Conservation (phyloP, 2,113 vertebrate genomes). For the Enhydra lutris region DNA sequence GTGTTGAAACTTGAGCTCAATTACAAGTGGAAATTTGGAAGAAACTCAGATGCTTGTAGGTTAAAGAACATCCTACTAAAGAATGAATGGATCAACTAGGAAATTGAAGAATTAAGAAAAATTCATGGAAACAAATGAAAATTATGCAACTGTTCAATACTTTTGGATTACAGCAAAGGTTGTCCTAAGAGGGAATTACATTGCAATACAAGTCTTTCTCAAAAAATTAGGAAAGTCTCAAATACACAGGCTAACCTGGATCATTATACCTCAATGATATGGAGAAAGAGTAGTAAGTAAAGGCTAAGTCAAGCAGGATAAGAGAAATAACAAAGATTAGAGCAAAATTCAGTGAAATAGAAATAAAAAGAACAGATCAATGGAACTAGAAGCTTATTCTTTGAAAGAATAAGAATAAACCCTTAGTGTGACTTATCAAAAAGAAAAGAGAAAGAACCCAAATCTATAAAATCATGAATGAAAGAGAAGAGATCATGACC, state of each 20-base stretch:
- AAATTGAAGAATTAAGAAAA: background rate
- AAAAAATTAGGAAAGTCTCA: background rate
- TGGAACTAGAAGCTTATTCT: background rate
- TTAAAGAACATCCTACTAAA: background rate
- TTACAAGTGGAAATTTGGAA: background rate
- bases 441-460: background rate
- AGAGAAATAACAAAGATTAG: background rate
- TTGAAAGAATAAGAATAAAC: background rate
- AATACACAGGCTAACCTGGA: background rate
- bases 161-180: background rate
- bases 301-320: background rate
- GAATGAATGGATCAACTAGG: background rate
- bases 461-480: background rate
- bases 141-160: background rate
- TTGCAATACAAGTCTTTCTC: background rate
- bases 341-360: background rate
- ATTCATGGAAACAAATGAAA: background rate
- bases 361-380: background rate
- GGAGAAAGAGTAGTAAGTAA: background rate
- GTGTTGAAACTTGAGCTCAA: background rate
- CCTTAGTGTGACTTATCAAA: background rate
- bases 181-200: background rate
- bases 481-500: background rate
- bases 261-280: background rate
- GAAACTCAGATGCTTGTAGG: background rate